Evolutionary conservation across 1,140 invertebrate genomes (phyloP).

Genomic region (Cheumatopsyche charites): DNA sequence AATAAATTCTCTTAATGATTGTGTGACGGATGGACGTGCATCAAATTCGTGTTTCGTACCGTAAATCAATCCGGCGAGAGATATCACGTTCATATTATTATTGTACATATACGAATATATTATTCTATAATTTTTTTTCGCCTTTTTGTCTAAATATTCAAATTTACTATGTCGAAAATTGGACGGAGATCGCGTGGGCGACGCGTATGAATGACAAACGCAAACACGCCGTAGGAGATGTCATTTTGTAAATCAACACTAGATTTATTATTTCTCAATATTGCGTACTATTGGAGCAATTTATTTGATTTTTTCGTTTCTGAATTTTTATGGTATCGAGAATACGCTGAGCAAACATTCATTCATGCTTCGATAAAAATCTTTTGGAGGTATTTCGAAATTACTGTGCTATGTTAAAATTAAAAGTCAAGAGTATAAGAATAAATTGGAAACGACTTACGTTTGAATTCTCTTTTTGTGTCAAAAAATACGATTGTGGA

Average conservation of each 20-base stretch:
- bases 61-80: constrained; percentile 10
- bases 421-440: no score
- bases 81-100: neutral
- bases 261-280: constrained; percentile 19
- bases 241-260: constrained; percentile 15
- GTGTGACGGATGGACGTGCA: constrained; percentile 22
- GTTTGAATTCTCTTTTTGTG: no score
- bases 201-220: constrained; percentile 18
- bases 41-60: neutral
- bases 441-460: no score
- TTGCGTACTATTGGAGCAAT: neutral
- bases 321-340: no score
- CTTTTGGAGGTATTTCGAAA: no score
- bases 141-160: neutral
- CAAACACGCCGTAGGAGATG: constrained; percentile 7
- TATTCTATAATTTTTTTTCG: neutral
- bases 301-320: no score
- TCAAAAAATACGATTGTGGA: no score
- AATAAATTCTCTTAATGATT: constrained; percentile 37
- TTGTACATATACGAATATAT: neutral
- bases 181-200: constrained; percentile 4
- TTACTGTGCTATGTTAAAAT: no score
- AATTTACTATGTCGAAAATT: neutral
- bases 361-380: no score
- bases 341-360: no score